Conservation (phyloP, 2,113 vertebrate species). For the Bufo bufo region DNA sequence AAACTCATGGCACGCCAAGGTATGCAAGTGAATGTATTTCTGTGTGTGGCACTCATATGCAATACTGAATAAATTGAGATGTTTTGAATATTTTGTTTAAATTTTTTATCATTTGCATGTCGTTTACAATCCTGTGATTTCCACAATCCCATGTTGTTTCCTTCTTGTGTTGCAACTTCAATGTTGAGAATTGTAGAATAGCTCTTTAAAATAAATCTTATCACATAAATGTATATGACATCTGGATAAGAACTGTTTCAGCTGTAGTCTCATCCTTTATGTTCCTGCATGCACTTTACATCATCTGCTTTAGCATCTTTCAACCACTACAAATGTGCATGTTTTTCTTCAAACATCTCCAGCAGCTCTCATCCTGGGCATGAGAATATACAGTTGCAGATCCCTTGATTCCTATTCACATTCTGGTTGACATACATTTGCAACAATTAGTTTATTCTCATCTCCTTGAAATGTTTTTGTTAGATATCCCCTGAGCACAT, state of each 20-base stretch:
- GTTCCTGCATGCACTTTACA: not conserved
- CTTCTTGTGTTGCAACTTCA: no score
- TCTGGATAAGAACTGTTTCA: not conserved
- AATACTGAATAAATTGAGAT: no score
- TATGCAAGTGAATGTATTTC: no score
- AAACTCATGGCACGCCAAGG: no score
- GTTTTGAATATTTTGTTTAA: no score
- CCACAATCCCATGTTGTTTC: no score
- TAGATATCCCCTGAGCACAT: not conserved
- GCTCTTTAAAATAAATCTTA: no score
- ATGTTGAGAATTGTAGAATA: no score
- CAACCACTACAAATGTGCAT: not conserved
- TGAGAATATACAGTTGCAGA: not conserved
- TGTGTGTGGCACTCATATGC: no score
- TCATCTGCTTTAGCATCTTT: not conserved
- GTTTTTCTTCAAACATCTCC: not conserved
- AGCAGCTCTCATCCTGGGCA: not conserved
- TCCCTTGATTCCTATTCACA: slow-evolving; percentile 4
- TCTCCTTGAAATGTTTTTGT: slow-evolving; percentile 30
- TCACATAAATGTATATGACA: no score
- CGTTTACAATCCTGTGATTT: no score
- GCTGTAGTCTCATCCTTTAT: not conserved
- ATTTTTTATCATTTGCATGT: no score
- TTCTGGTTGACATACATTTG: not conserved
- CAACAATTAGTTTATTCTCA: slow-evolving; percentile 25